Evolutionary conservation across 1,140 invertebrate species (phyloP).

Genomic region (Lordiphosa stackelbergi): DNA sequence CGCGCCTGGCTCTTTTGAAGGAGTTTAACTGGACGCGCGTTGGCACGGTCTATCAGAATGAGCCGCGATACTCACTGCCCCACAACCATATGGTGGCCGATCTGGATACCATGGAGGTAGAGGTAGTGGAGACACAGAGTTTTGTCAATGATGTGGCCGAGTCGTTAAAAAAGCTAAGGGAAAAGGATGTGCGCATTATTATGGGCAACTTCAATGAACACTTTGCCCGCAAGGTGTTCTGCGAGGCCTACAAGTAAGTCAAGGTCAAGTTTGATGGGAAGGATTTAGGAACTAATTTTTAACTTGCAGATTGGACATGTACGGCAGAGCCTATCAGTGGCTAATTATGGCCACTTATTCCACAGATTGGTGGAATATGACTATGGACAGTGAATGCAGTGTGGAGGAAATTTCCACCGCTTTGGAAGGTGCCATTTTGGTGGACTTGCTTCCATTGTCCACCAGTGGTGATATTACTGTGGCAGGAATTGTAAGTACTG

Average conservation of each 20-base stretch:
- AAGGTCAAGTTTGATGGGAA: no score
- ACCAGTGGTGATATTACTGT: conserved; percentile 87
- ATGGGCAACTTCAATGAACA: conserved; percentile 97
- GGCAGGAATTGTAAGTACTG: conserved; percentile 90
- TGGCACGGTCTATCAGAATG: conserved; percentile 97
- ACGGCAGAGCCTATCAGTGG: conserved; percentile 96
- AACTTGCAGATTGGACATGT: conserved; percentile 85
- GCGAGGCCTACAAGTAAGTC: conserved; percentile 88
- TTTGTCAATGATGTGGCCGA: conserved; percentile 93
- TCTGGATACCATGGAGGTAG: conserved; percentile 88
- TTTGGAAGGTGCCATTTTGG: conserved; percentile 93
- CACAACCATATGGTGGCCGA: conserved; percentile 94
- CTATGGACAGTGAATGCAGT: conserved; percentile 82
- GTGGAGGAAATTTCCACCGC: conserved; percentile 87
- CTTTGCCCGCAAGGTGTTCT: conserved; percentile 96
- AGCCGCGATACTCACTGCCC: conserved; percentile 94
- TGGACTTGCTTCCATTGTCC: conserved; percentile 81
- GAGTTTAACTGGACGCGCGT: conserved; percentile 98
- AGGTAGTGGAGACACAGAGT: conserved; percentile 93
- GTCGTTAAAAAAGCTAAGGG: conserved; percentile 90
- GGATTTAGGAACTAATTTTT: background rate
- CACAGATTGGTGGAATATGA: conserved; percentile 86
- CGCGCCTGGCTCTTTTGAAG: conserved; percentile 90
- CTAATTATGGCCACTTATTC: conserved; percentile 94
- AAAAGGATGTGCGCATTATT: conserved; percentile 96